Base-by-base conservation (phyloP, 2,888 invertebrate species). In the Rhingia rostrata region DNA sequence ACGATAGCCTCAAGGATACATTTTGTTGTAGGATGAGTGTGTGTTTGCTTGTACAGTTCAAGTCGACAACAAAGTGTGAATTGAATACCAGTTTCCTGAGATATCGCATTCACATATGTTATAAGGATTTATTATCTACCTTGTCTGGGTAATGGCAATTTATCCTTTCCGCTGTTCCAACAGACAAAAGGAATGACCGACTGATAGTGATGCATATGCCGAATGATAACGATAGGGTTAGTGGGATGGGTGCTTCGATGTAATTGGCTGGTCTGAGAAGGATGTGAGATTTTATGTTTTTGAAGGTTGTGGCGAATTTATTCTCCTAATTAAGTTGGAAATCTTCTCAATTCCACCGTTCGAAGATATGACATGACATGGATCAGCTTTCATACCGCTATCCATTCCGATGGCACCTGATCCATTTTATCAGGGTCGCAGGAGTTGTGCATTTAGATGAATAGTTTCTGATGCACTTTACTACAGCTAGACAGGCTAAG, bases 61-160 rank as follows among this genome's bases (percentile, higher is more conserved):
- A 51, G 56, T 72, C n/a, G 41, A 12, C 51, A 43, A 58, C 67
- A 61, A 70, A 58, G 69, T 60, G 70, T 67, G 60, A 82, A 77
- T 77, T 78, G 72, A 77, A 67, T 72, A 58, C 9, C 53, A 69
- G 70, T 47, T 64, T 64, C 58, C 66, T 49, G 49, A 33, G 45
- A 58, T 60, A 66, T 51, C 63, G 41, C 61, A 60, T 54, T 47
- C 37, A 37, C 75, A 70, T 75, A 75, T 45, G 75, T 81, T 75
- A 43, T 54, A 49, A 51, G 67, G 72, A 82, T 82, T 82, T 82
- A 77, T 82, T 54, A 53, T 60, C 33, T 53, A 3, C 39, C 67
- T 39, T 58, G 49, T 6, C 63, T 14, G 47, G 80, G 43, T 66
- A 58, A 77, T 49, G 47, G 63, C 22, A 70, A 51, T 70, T 47